Percentiles rank a stretch among this genome's conserved stretches.
These are phyloP conservation scores for Chaitophorus viminalis DNA, from an alignment of 2,888 invertebrate genomes.

Conservation along the genomic window DNA sequence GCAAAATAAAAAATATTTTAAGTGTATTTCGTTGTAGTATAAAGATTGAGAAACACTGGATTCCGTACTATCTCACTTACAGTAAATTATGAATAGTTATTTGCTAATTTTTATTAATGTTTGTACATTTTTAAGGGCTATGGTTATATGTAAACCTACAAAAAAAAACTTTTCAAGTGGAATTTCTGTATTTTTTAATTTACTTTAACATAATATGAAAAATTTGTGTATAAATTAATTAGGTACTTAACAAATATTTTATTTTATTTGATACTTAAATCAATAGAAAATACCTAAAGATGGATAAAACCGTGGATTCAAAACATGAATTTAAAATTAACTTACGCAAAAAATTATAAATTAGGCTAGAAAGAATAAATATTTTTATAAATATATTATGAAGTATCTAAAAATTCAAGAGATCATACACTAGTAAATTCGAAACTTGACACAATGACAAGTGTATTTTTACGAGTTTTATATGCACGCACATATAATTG, in stretches of 20 bases:
- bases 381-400: neutral
- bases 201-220: neutral
- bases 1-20: no score
- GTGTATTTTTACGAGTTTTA: neutral
- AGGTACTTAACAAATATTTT: neutral
- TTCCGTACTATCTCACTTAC: no score
- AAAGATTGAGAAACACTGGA: no score
- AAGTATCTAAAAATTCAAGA: neutral
- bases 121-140: neutral
- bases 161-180: neutral
- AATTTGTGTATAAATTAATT: neutral
- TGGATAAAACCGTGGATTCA: neutral
- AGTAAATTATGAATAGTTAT: no score
- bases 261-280: neutral
- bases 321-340: neutral
- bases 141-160: neutral
- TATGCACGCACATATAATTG: neutral
- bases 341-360: neutral
- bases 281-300: neutral
- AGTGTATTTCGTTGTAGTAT: no score
- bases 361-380: neutral
- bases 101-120: no score
- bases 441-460: neutral
- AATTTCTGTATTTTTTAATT: neutral
- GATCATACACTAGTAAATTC: neutral